Percentiles rank a stretch among this genome's conserved stretches.
Evolutionary conservation across 2,113 vertebrate genomes (phyloP).

Genomic region (Gulo gulo): DNA sequence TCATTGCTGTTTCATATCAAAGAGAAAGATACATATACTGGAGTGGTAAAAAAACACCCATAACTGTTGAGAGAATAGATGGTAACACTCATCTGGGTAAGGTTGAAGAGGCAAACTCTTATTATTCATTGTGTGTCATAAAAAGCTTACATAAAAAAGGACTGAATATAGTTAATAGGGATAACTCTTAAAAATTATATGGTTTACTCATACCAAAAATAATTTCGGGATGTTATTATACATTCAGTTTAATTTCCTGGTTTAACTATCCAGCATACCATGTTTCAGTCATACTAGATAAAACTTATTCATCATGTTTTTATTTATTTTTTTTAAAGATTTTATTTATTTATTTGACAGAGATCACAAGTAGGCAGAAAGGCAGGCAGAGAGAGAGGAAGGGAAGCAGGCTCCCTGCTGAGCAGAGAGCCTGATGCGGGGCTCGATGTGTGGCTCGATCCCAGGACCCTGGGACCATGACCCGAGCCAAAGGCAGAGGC

Average conservation of each 20-base stretch:
- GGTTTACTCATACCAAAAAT: constrained; percentile 30
- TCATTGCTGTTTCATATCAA: not conserved
- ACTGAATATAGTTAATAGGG: not conserved
- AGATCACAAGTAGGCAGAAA: no score
- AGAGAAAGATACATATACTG: constrained; percentile 37
- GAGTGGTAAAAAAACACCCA: constrained; percentile 27
- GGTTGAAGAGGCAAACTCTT: constrained; percentile 41
- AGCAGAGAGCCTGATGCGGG: no score
- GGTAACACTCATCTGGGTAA: not conserved
- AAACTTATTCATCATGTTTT: not conserved
- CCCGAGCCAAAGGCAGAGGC: no score
- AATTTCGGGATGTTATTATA: constrained; percentile 20
- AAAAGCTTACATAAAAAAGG: not conserved
- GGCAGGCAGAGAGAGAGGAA: no score
- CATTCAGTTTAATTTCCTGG: not conserved
- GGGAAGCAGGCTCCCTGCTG: no score
- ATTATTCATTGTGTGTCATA: not conserved
- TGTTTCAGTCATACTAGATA: not conserved
- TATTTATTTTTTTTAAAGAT: no score
- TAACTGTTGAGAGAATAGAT: constrained; percentile 34
- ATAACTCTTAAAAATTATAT: constrained; percentile 51
- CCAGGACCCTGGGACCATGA: no score
- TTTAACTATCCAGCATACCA: not conserved
- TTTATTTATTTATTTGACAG: no score
- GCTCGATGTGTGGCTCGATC: no score